Evolutionary conservation across 2,888 invertebrate species (phyloP), one percentile per base, ranked within the genome.

Genomic region (Odontocerum albicorne): DNA sequence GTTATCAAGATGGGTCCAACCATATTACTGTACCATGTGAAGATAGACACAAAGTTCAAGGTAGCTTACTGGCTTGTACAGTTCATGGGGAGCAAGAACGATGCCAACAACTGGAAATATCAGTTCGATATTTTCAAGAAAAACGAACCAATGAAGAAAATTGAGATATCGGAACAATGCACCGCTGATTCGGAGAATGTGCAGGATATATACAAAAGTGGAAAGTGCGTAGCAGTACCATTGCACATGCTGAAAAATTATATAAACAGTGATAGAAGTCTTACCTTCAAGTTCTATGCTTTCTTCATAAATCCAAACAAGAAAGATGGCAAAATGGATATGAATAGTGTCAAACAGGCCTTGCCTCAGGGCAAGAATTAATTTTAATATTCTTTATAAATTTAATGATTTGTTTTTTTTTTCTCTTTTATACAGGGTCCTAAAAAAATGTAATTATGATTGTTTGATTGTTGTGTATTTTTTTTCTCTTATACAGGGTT

Each of bases 51-150:
- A n/a, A n/a, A n/a, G n/a, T n/a, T n/a, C n/a, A n/a, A 35, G 2
- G 6, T 45, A 6, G 56, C 56, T 8, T 51, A 16, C 42, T 56
- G 56, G 56, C 20, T 22, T 2, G 35, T 56, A 21, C 51, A 56
- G 35, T 38, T 32, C 21, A 13, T 56, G 17, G 56, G 56, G 1
- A 4, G 21, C 2, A 22, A 20, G 2, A 10, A 35, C 7, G 39
- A 33, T 7, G 51, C 46, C 36, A 6, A 10, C 1, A 31, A 43
- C 1, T 46, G 47, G 46, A 51, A 20, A 3, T 56, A 56, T 21
- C 47, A 56, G 42, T 15, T 56, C 21, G 19, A 51, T 2, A 10
- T 56, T 12, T 52, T 22, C 39, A 39, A 47, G 8, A 19, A 19
- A 3, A 35, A 31, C 39, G 45, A 43, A 20, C 15, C 51, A 20